Evolutionary conservation across 2,888 invertebrate genomes (phyloP).

Genomic region (Lysandra bellargus): DNA sequence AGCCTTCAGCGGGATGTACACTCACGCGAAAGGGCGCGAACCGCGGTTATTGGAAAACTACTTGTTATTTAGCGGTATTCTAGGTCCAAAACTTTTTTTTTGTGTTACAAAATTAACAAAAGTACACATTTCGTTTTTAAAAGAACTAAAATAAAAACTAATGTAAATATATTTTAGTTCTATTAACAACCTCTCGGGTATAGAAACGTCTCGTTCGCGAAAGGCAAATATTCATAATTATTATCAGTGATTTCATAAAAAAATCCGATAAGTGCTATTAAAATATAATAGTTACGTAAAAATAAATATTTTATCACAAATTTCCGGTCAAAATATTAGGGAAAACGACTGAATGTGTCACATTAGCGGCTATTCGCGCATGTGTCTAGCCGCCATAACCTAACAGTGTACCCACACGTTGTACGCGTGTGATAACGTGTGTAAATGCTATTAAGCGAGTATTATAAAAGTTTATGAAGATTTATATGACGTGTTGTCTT

Average conservation of each 20-base stretch:
- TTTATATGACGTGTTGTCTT: not conserved
- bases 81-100: not conserved
- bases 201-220: no score
- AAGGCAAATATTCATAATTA: no score
- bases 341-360: not conserved
- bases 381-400: not conserved
- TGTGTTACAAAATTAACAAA: not conserved
- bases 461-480: conserved; percentile 12
- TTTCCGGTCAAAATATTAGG: no score
- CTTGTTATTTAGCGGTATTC: not conserved
- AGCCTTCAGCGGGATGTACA: not conserved
- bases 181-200: no score
- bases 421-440: not conserved
- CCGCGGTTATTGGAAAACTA: not conserved
- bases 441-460: not conserved
- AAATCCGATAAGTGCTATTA: no score
- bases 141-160: no score
- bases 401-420: not conserved
- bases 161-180: no score
- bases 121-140: no score
- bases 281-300: no score
- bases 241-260: no score
- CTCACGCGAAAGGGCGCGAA: not conserved
- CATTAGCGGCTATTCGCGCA: not conserved
- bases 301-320: no score